Evolutionary conservation across 2,797 vertebrate genomes (phyloP).

Genomic region (Enteromius viviparus): DNA sequence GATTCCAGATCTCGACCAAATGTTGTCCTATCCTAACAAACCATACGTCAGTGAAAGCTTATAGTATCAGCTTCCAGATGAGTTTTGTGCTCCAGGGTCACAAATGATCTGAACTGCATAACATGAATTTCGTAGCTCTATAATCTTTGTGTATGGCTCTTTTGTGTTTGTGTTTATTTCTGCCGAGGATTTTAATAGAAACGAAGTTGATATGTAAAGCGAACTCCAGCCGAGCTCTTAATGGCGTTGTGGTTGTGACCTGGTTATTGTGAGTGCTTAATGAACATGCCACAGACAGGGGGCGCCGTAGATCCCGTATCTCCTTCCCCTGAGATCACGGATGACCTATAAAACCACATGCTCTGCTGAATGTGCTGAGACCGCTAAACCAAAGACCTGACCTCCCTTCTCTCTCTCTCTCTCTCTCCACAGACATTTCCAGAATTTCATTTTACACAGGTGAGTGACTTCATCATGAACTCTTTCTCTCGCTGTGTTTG

Average conservation of each 20-base stretch:
- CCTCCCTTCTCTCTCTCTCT: conserved; percentile 62
- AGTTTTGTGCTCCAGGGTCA: no score
- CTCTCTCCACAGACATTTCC: conserved; percentile 83
- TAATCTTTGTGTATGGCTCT: neutral
- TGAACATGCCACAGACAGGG: conserved; percentile 13
- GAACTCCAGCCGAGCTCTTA: neutral
- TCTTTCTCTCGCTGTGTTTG: neutral
- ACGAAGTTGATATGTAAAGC: neutral
- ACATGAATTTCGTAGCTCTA: neutral
- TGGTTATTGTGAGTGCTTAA: neutral
- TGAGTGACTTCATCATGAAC: conserved; percentile 67
- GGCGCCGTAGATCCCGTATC: conserved; percentile 41
- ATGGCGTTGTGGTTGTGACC: neutral
- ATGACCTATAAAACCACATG: conserved; percentile 60
- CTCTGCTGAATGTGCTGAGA: conserved; percentile 46
- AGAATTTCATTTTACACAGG: conserved; percentile 86
- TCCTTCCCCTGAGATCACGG: conserved; percentile 26
- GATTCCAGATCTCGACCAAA: no score
- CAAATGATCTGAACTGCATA: neutral
- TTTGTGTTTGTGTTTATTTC: neutral
- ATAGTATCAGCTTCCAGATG: no score
- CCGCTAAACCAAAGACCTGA: conserved; percentile 52
- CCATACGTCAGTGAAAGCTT: no score
- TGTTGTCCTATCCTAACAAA: no score
- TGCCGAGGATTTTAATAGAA: no score